Evolutionary conservation across 1,140 invertebrate species (phyloP), one percentile per base, ranked within the genome.

Genomic region (Oryctes rhinoceros): DNA sequence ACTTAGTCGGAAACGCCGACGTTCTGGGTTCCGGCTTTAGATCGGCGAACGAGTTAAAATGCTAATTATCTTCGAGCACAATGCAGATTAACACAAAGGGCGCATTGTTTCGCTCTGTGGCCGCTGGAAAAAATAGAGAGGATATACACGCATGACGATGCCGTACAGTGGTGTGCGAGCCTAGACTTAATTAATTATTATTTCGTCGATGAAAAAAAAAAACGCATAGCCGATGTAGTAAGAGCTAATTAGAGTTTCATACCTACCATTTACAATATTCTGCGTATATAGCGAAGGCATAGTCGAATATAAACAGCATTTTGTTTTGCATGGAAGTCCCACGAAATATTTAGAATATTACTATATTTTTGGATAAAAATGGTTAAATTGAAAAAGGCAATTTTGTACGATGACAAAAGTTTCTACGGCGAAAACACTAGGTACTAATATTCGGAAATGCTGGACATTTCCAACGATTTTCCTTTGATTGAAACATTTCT

Each of bases 171-270:
- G 39, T 44, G 39, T 44, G 39, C 39, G 39, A 44, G 35, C 65
- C 65, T 71, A 71, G 65, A 71, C 24, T 71, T 71, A 71, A 71
- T 71, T 71, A 71, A 71, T 71, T 71, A 71, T 71, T 71, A 71
- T 71, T 71, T 71, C 65, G 24, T 35, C 24, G 65, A 37, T 37
- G 65, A 37, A 71, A 67, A 39, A n/a, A n/a, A n/a, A 71, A 71
- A 71, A 24, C 35, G 20, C 20, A 71, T 71, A 18, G 20, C 65
- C 65, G 65, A 10, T 71, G 65, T 71, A 71, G 53, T 59, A 30
- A 30, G 53, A 71, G 65, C 24, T 71, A 71, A 71, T 71, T 71
- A 71, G 65, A 71, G 35, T 5, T 13, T 20, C 53, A 62, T 44
- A 44, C 53, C 53, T 18, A 59, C 13, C 24, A 18, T 59, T 59